Evolutionary conservation across 92 coral and sea anemone species (phyloP).

Genomic region (Epizoanthus scotinus): DNA sequence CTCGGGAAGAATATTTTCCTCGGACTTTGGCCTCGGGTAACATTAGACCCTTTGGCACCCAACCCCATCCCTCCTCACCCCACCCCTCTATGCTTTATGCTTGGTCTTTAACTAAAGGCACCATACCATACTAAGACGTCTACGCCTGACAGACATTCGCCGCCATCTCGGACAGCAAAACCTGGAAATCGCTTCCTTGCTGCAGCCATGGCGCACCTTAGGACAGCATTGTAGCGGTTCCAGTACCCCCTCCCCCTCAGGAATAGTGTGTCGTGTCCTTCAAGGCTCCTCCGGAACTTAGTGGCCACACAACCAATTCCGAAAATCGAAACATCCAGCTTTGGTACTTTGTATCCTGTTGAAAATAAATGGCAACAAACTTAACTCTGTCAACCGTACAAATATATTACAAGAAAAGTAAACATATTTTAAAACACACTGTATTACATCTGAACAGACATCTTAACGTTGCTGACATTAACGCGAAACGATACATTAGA

Average conservation of each 20-base stretch:
- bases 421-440: no score
- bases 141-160: conserved; percentile 4
- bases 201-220: not conserved
- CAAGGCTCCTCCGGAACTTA: not conserved
- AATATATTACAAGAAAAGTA: no score
- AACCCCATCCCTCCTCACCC: no score
- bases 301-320: not conserved
- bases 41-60: no score
- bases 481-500: no score
- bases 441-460: no score
- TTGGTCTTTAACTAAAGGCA: not conserved
- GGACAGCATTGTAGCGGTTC: conserved; percentile 9
- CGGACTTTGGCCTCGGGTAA: no score
- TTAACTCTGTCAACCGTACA: not conserved
- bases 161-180: conserved; percentile 13
- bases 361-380: not conserved
- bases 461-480: no score
- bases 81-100: no score
- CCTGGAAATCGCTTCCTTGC: not conserved
- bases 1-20: no score
- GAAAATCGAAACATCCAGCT: not conserved
- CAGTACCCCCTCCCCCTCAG: conserved; percentile 5
- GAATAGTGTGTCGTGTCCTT: conserved; percentile 8
- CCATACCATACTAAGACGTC: not conserved
- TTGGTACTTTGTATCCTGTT: conserved; percentile 12